phyloP scores from a whole-genome alignment of 2,888 invertebrate genomes.

The Synergus umbraculus region DNA sequence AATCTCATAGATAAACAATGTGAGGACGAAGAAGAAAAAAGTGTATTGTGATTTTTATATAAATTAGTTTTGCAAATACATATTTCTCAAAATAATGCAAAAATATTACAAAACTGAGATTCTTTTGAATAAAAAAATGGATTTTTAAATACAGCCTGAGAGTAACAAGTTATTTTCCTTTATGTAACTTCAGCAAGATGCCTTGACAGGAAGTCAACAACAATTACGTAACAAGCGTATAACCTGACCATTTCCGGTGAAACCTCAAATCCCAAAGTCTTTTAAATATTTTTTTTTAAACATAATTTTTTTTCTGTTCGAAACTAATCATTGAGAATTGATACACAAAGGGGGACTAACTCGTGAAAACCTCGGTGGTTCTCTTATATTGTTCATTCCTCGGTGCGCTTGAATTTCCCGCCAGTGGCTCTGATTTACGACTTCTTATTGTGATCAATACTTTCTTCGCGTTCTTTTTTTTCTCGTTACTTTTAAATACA shows the following conservation, averaged over 20 bases:
- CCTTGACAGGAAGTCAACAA: neutral
- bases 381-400: neutral
- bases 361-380: neutral
- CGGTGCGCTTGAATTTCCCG: neutral
- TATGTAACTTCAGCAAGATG: neutral
- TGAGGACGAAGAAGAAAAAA: too few species aligned
- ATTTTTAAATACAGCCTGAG: too few species aligned
- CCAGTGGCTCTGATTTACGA: constrained; percentile 37
- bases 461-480: constrained; percentile 12
- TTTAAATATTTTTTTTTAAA: neutral
- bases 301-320: neutral
- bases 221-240: neutral
- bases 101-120: too few species aligned
- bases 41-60: too few species aligned
- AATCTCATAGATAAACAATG: too few species aligned
- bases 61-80: too few species aligned
- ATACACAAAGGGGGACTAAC: neutral
- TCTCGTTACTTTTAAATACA: constrained; percentile 31
- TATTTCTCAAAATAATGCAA: too few species aligned
- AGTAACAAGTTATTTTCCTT: too few species aligned
- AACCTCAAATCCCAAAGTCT: neutral
- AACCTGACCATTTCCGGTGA: neutral
- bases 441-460: constrained; percentile 27
- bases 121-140: too few species aligned
- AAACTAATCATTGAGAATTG: constrained; percentile 27